Conservation (phyloP, 2,797 vertebrate genomes). For the Aldrovandia affinis region DNA sequence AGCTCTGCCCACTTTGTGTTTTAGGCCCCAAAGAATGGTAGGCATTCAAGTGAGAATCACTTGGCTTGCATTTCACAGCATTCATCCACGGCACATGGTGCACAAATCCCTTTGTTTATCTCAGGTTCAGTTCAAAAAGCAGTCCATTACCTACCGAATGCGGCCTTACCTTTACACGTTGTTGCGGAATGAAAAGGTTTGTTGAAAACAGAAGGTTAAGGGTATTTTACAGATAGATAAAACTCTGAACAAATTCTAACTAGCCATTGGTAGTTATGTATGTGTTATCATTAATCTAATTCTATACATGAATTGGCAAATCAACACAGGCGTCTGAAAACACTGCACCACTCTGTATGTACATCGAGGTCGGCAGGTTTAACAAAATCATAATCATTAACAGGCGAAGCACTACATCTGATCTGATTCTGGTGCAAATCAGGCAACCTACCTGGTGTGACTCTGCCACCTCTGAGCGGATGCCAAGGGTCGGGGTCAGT, state of each 20-base stretch:
- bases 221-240: too few relatives aligned
- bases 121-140: too few relatives aligned
- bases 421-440: background rate
- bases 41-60: background rate
- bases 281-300: background rate
- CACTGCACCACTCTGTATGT: background rate
- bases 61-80: background rate
- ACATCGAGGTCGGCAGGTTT: too few relatives aligned
- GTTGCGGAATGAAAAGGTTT: too few relatives aligned
- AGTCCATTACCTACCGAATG: too few relatives aligned
- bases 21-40: background rate
- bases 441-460: slow-evolving; percentile 77
- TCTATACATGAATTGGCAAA: background rate
- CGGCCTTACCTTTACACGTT: too few relatives aligned
- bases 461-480: slow-evolving; percentile 78
- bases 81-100: background rate
- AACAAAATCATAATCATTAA: background rate
- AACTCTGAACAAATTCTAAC: background rate
- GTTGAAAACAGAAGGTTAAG: too few relatives aligned
- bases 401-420: background rate
- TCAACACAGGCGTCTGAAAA: background rate
- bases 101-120: background rate
- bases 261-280: background rate
- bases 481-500: slow-evolving; percentile 86
- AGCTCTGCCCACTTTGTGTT: background rate